Conservation (phyloP, 2,888 invertebrate genomes). For the Tipula helvola region DNA sequence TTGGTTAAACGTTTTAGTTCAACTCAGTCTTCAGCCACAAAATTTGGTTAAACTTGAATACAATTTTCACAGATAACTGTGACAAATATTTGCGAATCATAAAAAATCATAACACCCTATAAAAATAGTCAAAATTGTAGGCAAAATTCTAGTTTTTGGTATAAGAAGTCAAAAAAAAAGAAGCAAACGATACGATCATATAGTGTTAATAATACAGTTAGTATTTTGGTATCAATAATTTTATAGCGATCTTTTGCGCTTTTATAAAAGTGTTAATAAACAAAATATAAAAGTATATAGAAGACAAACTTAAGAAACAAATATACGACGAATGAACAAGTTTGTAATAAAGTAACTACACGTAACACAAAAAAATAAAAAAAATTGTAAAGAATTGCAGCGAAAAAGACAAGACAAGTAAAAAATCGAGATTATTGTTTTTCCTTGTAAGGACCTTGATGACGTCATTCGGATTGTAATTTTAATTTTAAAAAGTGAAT, state of each 20-base stretch:
- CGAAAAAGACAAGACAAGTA: not conserved
- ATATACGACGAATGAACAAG: not conserved
- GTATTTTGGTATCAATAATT: not conserved
- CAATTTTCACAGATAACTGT: not conserved
- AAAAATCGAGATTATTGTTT: not conserved
- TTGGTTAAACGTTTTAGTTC: too few relatives aligned
- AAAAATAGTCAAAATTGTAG: not conserved
- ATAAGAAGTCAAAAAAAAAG: not conserved
- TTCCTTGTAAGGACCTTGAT: not conserved
- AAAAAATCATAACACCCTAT: not conserved
- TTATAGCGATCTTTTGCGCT: not conserved
- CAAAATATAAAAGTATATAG: not conserved
- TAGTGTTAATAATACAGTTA: not conserved
- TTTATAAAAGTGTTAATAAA: not conserved
- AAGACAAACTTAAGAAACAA: not conserved
- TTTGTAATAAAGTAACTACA: not conserved
- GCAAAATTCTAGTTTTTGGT: not conserved
- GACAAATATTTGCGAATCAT: not conserved
- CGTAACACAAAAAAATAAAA: not conserved
- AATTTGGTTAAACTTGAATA: too few relatives aligned
- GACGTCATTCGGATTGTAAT: not conserved
- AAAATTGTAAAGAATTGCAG: not conserved
- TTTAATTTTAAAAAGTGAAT: not conserved
- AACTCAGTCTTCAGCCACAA: too few relatives aligned
- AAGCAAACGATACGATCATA: not conserved